Evolutionary conservation across 2,888 invertebrate genomes (phyloP), one percentile per base, ranked within the genome.

Genomic region (Malachius bipustulatus): DNA sequence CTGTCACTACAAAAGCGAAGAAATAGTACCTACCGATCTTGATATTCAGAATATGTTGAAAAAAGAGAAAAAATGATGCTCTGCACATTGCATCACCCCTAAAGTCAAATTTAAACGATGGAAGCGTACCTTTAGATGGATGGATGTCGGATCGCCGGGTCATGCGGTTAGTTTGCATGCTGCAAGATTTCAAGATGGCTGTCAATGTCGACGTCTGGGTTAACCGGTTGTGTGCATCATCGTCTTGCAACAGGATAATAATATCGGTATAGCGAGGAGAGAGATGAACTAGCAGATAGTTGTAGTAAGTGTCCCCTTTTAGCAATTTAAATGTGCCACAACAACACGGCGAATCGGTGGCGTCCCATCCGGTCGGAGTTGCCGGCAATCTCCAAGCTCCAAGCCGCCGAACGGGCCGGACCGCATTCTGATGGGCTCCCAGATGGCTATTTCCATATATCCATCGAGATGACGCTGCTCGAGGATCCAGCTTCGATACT

Each of bases 321-420:
- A 61, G 63, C 63, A 62, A 63, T 63, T 62, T 62, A 63, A 63
- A 63, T 62, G 59, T 56, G 53, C 55, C 52, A n/a, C n/a, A n/a
- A n/a, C n/a, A n/a, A n/a, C n/a, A n/a, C n/a, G 55, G 56, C 56
- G 54, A 59, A 62, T 61, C 60, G 59, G 60, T 61, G 59, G 51
- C 58, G 55, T 52, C 53, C 52, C 39, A 42, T 50, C 16, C 13
- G 10, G 35, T 10, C 32, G 26, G 29, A 26, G 33, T 19, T 30
- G 49, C 51, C 50, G 50, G 48, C 51, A 48, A 48, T 51, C 52
- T n/a, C n/a, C n/a, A n/a, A n/a, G n/a, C n/a, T n/a, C n/a, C n/a
- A n/a, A n/a, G n/a, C n/a, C 49, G 43, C 48, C 45, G 48, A 48
- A 47, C 49, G 47, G 40, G 48, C n/a, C n/a, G n/a, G n/a, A 47